Percentiles rank a stretch among this genome's conserved stretches.
Conservation (phyloP, 2,888 invertebrate genomes). For the Sarcophaga caerulescens region DNA sequence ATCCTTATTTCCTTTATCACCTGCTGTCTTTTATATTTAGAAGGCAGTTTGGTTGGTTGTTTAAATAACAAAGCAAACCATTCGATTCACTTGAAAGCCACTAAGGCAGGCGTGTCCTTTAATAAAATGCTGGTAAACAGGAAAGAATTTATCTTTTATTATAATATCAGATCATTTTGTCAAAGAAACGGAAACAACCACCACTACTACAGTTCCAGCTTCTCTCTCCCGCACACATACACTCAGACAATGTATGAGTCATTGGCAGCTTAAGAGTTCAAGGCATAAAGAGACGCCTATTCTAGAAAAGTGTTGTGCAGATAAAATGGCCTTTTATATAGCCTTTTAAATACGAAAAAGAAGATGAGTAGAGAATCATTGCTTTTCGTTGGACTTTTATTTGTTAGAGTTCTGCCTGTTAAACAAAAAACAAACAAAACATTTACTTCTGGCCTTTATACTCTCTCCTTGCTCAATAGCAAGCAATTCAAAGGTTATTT, state of each 20-base stretch:
- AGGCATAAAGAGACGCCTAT: constrained; percentile 12
- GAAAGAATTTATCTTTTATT: constrained; percentile 30
- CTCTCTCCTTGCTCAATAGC: not conserved
- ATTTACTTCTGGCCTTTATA: constrained; percentile 33
- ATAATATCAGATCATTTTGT: constrained; percentile 13
- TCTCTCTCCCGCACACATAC: not conserved
- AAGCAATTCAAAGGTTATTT: constrained; percentile 41
- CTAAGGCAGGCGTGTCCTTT: constrained; percentile 60
- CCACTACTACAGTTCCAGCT: no score
- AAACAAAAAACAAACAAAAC: no score
- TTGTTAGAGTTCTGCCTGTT: not conserved
- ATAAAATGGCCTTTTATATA: not conserved
- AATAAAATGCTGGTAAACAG: constrained; percentile 44
- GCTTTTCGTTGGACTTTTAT: no score
- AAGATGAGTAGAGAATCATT: no score
- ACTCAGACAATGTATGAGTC: constrained; percentile 8
- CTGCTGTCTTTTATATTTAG: no score
- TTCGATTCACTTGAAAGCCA: constrained; percentile 7
- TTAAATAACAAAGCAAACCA: not conserved
- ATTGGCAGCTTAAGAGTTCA: constrained; percentile 43
- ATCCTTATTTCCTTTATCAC: no score
- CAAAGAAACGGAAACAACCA: no score
- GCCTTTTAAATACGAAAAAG: no score
- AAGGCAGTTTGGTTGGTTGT: not conserved
- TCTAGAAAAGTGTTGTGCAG: not conserved